A percentile compares a stretch with the other conserved stretches of the same genome.
phyloP scores from a whole-genome alignment of 2,797 vertebrate species.

The Orientallactaga sibirica region DNA sequence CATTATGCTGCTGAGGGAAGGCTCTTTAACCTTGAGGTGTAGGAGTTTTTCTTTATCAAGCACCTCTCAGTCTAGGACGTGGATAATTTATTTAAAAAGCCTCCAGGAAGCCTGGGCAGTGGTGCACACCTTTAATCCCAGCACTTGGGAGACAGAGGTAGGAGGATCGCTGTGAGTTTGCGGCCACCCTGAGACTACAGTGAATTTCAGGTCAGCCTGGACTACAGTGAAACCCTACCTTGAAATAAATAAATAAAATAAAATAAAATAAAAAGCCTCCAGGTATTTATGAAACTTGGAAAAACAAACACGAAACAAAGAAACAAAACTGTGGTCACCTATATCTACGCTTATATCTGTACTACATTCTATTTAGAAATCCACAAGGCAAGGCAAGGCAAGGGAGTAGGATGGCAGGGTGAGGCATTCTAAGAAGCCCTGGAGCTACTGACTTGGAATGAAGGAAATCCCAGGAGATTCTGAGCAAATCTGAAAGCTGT shows the following conservation, averaged over 20 bases:
- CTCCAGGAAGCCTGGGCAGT: not conserved
- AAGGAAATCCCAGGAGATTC: conserved; percentile 11
- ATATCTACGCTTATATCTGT: not conserved
- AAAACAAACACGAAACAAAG: conserved; percentile 54
- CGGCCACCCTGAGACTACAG: too few species aligned
- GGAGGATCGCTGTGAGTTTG: too few species aligned
- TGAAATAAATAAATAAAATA: too few species aligned
- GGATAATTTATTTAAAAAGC: conserved; percentile 22
- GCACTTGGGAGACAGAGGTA: too few species aligned
- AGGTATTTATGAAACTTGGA: conserved; percentile 31
- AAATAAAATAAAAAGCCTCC: not conserved
- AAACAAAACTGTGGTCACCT: conserved; percentile 24
- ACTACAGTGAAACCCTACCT: too few species aligned
- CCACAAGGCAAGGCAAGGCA: not conserved
- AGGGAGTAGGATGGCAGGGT: not conserved
- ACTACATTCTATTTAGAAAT: conserved; percentile 38
- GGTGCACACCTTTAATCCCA: too few species aligned
- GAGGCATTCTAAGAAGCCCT: not conserved
- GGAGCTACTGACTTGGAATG: not conserved
- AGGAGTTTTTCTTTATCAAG: not conserved
- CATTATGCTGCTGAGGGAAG: not conserved
- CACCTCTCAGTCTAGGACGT: not conserved
- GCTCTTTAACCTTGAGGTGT: not conserved
- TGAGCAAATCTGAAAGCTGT: not conserved
- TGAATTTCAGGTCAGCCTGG: too few species aligned